Percentiles rank a stretch among this genome's conserved stretches.
These are phyloP conservation scores for Chionis minor DNA, from an alignment of 2,113 vertebrate genomes.

Conservation along the genomic window DNA sequence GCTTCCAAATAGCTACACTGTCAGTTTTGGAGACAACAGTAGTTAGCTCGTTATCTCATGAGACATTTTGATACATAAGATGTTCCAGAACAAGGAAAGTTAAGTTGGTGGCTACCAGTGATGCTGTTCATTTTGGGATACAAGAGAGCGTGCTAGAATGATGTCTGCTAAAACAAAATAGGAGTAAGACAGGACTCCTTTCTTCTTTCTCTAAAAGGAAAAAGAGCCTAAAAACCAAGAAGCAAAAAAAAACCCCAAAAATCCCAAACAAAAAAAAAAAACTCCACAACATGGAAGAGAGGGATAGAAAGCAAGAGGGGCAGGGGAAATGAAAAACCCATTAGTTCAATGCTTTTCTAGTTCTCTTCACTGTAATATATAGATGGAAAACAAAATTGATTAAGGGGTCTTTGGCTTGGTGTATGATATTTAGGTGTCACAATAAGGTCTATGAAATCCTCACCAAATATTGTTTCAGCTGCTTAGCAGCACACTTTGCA, in stretches of 20 bases:
- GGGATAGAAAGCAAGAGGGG: neutral
- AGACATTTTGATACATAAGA: neutral
- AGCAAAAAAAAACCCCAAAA: neutral
- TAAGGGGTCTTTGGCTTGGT: neutral
- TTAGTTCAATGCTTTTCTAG: neutral
- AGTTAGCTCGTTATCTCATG: neutral
- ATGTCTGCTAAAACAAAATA: neutral
- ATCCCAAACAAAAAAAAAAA: neutral
- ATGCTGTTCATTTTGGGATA: neutral
- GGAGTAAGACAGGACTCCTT: neutral
- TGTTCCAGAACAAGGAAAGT: neutral
- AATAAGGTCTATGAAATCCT: neutral
- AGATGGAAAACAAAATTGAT: neutral
- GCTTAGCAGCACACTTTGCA: neutral
- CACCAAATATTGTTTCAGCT: conserved; percentile 48
- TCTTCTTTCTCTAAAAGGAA: neutral
- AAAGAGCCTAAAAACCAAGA: neutral
- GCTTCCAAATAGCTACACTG: neutral
- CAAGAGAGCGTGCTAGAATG: neutral
- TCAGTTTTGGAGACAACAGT: neutral
- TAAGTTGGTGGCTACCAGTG: neutral
- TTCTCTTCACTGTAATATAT: neutral
- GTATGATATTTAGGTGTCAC: neutral
- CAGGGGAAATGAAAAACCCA: rapidly evolving
- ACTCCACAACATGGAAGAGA: neutral